Evolutionary conservation across 2,797 vertebrate species (phyloP), one percentile per base, ranked within the genome.

Genomic region (Decapterus maruadsi): DNA sequence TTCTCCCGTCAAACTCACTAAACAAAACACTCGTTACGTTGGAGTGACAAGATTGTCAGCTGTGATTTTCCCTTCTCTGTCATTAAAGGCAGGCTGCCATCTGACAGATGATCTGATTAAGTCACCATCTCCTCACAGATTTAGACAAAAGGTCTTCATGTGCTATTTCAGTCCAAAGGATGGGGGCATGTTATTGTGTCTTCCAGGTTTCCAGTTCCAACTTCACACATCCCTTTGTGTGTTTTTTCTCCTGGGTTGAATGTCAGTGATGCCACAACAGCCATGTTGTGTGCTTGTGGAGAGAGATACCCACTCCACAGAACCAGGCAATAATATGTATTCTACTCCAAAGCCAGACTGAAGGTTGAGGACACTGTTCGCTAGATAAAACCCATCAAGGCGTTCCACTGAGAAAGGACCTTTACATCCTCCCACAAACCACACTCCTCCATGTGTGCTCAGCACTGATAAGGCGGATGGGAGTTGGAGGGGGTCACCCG

Each of bases 381-480:
- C 55, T 14, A 90, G 92, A 93, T 93, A 90, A 93, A 88, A 91
- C 72, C 86, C 86, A 77, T 87, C 80, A 78, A 89, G 87, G 87
- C 88, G 43, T 84, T 80, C 26, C 88, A 26, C 26, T 77, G 75
- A 82, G 82, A 82, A 86, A 89, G 72, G 87, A 87, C 92, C 84
- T 91, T 84, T 77, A 75, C 80, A 83, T 93, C 90, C 84, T 83
- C 81, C 73, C 67, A 77, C 77, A 83, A 92, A 81, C 78, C 84
- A 77, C 92, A 68, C 87, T 81, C 89, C 86, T 78, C 67, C 51
- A 22, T 70, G 87, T 91, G 92, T 95, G 95, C 89, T 83, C 54
- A 13, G 59, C 46, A 9, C 93, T 93, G 94, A 95, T 95, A 95
- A 95, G 93, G 72, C 80, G 87, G 89, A 91, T 83, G 80, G 86